Conservation (phyloP, 2,888 invertebrate genomes). For the Torymus texanus region DNA sequence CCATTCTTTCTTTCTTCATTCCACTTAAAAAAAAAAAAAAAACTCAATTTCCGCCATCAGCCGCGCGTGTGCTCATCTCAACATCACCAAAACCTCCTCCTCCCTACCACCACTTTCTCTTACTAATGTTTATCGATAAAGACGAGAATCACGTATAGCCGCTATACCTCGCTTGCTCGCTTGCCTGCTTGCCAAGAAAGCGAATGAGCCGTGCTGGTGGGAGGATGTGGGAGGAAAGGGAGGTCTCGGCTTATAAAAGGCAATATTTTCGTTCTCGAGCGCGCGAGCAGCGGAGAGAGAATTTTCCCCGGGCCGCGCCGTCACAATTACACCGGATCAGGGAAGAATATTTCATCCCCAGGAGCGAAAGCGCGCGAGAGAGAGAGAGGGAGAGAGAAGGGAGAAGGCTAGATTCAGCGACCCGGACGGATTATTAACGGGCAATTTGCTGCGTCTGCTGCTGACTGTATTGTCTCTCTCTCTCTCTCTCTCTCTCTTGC, state of each 20-base stretch:
- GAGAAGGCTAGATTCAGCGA: conserved; percentile 60
- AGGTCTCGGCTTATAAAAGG: conserved; percentile 44
- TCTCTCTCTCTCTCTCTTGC: conserved; percentile 19
- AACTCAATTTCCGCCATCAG: too few species aligned
- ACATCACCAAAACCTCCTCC: too few species aligned
- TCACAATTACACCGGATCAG: conserved; percentile 73
- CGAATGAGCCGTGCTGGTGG: conserved; percentile 44
- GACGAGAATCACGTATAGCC: conserved; percentile 19
- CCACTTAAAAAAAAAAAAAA: too few species aligned
- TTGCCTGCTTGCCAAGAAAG: conserved; percentile 37
- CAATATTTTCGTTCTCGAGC: conserved; percentile 53
- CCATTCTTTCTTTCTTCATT: too few species aligned
- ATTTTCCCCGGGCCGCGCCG: conserved; percentile 34
- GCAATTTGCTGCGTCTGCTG: conserved; percentile 74
- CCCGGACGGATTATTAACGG: conserved; percentile 73
- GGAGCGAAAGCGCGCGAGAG: conserved; percentile 32
- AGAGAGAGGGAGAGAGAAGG: conserved; percentile 17
- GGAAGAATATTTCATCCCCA: conserved; percentile 71
- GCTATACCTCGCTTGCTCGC: conserved; percentile 11
- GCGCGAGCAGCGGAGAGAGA: conserved; percentile 27
- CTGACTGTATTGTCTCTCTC: conserved; percentile 72
- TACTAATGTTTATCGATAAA: conserved; percentile 43
- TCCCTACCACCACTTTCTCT: neutral
- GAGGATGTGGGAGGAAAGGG: neutral
- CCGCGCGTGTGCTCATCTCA: too few species aligned